Evolutionary conservation across 2,888 invertebrate species (phyloP), one percentile per base, ranked within the genome.

Genomic region (Rhopalosiphum nymphaeae): DNA sequence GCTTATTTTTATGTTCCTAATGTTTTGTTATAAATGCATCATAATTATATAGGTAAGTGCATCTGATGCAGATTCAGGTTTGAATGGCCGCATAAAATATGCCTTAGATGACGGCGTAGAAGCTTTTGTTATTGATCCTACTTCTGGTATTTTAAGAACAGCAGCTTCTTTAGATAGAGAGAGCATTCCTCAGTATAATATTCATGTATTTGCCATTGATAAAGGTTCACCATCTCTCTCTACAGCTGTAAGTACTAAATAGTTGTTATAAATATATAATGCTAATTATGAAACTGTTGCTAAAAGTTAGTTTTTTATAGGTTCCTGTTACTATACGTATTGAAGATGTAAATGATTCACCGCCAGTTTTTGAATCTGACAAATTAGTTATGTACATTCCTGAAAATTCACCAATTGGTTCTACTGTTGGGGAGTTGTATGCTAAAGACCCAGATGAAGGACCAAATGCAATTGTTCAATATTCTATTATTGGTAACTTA

Each of bases 371-470:
- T 96, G 97, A 98, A 95, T 98, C 98, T 5, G 98, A 98, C 95
- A 98, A 98, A 95, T 97, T 99, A 29, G 97, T 97, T 0, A 97
- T 99, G 84, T 98, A 98, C 96, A 98, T 99, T 10, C 97, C 98
- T 0, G 99, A 99, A 96, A 99, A 99, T 96, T 98, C 98, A n/a
- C 99, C 99, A 0, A 97, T 99, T 1, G 99, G 99, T 0, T 98
- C 99, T 0, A 98, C 98, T 0, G 98, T 99, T 0, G 99, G 99
- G 0, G 98, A 98, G 95, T 97, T 99, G 94, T 97, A 97, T 95
- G 98, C 99, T 0, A 97, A 97, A 95, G 99, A 99, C 96, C 98
- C 99, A 0, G 99, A 99, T 95, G 98, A 98, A 95, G 99, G 98
- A 0, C 97, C 97, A 0, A 99, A 99, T 96, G 98, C 99, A 1